Conservation (phyloP, 37 sponge, comb jelly and placozoan genomes). For the Amphimedon queenslandica region DNA sequence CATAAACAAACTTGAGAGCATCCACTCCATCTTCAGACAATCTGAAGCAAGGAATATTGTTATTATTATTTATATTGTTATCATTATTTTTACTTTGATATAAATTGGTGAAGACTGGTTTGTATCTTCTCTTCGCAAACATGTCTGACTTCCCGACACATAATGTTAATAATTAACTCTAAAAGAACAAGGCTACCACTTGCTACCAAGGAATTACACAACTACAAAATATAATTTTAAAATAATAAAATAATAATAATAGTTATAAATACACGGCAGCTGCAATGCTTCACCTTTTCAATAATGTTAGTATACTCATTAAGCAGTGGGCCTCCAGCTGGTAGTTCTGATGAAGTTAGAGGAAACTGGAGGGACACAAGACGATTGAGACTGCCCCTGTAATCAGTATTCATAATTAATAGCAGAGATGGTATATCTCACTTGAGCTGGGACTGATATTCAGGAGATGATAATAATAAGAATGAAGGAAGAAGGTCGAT, state of each 20-base stretch:
- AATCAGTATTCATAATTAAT: too few relatives aligned
- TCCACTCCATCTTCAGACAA: constrained; percentile 13
- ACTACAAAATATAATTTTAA: constrained; percentile 37
- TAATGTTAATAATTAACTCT: constrained; percentile 62
- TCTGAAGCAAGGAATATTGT: too few relatives aligned
- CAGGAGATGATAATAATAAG: too few relatives aligned
- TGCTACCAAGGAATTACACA: constrained; percentile 59
- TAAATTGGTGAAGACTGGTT: constrained; percentile 17
- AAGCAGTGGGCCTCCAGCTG: constrained; percentile 56
- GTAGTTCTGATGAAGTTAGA: constrained; percentile 80
- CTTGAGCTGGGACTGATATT: too few relatives aligned
- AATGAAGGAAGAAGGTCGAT: too few relatives aligned
- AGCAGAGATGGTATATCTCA: too few relatives aligned
- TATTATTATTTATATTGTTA: too few relatives aligned
- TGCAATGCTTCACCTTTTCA: constrained; percentile 55
- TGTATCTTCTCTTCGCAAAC: constrained; percentile 75
- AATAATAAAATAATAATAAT: neutral
- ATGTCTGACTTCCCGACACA: constrained; percentile 81
- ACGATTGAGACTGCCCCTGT: constrained; percentile 39
- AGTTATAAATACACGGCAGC: neutral
- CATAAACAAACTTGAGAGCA: constrained; percentile 58
- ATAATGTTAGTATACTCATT: constrained; percentile 82
- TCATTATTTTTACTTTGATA: constrained; percentile 10
- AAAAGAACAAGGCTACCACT: constrained; percentile 69
- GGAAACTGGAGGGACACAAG: constrained; percentile 79